These are phyloP conservation scores for Heterodera schachtii DNA, from an alignment of 1,140 invertebrate species.

Conservation along the genomic window DNA sequence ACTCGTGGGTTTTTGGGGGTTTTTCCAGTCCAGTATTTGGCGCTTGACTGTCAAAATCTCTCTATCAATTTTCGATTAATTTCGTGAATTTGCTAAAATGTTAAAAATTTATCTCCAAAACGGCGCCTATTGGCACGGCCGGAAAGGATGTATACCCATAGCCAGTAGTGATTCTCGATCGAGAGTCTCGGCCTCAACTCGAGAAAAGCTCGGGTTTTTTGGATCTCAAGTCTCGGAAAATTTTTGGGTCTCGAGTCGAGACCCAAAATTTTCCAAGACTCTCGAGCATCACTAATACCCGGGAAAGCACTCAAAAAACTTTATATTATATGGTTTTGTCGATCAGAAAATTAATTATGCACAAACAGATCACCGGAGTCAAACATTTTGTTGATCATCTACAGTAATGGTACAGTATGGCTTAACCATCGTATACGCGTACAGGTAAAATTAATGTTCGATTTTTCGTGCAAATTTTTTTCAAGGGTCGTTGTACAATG, in stretches of 20 bases:
- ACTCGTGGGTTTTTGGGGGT: constrained; percentile 44
- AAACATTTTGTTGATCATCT: constrained; percentile 56
- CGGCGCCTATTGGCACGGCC: too few relatives aligned
- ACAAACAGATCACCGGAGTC: constrained; percentile 48
- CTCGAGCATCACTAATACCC: too few relatives aligned
- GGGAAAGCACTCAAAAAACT: background rate
- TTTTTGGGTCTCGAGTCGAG: too few relatives aligned
- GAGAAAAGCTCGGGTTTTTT: too few relatives aligned
- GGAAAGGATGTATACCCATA: too few relatives aligned
- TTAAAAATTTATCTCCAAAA: too few relatives aligned
- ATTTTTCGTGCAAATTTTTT: background rate
- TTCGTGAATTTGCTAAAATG: too few relatives aligned
- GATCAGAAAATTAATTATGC: constrained; percentile 1
- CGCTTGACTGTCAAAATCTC: background rate
- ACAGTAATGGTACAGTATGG: constrained; percentile 48
- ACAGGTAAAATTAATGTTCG: background rate
- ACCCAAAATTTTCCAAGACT: too few relatives aligned
- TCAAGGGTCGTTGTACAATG: constrained; percentile 52
- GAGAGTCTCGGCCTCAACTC: too few relatives aligned
- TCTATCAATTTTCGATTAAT: too few relatives aligned
- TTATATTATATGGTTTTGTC: constrained; percentile 12
- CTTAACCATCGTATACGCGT: constrained; percentile 40
- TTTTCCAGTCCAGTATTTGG: background rate
- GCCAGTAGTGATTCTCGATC: too few relatives aligned
- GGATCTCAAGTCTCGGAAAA: too few relatives aligned